Percentiles rank a stretch among this genome's conserved stretches.
Evolutionary conservation across 2,797 vertebrate genomes (phyloP).

Genomic region (Loriculus beryllinus): DNA sequence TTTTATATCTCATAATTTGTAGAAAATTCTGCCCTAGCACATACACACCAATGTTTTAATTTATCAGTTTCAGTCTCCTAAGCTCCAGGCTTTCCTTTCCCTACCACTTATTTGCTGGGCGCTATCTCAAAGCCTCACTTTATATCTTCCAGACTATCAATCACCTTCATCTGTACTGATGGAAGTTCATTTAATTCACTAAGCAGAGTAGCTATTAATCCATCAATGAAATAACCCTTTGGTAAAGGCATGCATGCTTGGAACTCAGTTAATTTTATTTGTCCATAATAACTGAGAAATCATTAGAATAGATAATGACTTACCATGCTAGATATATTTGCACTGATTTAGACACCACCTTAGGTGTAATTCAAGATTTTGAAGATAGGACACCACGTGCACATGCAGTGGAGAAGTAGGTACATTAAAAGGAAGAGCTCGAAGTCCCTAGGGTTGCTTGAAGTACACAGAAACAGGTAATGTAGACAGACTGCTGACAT

Average conservation of each 20-base stretch:
- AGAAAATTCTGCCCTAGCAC: background rate
- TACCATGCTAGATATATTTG: background rate
- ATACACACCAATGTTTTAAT: background rate
- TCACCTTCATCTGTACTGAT: background rate
- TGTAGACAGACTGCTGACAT: background rate
- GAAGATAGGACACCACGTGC: background rate
- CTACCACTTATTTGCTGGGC: background rate
- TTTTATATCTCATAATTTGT: background rate
- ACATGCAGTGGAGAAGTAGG: background rate
- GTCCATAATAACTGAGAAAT: background rate
- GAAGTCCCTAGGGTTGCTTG: background rate
- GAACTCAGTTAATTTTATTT: background rate
- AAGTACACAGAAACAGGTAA: background rate
- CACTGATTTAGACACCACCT: background rate
- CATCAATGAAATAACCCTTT: background rate
- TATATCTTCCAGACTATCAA: background rate
- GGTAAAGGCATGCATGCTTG: background rate
- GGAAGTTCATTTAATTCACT: background rate
- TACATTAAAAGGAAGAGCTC: background rate
- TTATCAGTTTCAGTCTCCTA: background rate
- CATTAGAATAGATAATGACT: background rate
- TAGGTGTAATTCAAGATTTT: background rate
- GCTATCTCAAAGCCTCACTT: background rate
- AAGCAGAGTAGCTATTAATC: background rate
- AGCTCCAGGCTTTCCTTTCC: background rate